These are phyloP conservation scores for Callospermophilus lateralis DNA, from an alignment of 2,113 vertebrate species.

Conservation along the genomic window DNA sequence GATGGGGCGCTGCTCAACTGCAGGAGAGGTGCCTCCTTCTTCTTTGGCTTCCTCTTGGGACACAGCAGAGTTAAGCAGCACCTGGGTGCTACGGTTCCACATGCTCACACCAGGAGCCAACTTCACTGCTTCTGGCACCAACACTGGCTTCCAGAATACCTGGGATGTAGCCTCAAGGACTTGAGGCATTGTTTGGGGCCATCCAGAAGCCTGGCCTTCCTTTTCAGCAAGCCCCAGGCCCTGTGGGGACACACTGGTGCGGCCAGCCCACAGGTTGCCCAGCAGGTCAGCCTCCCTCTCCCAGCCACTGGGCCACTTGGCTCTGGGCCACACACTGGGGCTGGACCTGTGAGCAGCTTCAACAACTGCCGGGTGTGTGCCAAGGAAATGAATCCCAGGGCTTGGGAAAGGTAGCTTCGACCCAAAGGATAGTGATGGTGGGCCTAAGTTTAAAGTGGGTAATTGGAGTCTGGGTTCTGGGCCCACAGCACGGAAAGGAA, in stretches of 20 bases:
- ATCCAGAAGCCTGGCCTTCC: not conserved
- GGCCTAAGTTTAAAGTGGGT: not conserved
- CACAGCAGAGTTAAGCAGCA: not conserved
- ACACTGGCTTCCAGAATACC: slow-evolving; percentile 56
- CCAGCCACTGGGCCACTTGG: slow-evolving; percentile 42
- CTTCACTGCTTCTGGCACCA: slow-evolving; percentile 79
- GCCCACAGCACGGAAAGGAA: not conserved
- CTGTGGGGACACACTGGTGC: not conserved
- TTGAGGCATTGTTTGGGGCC: accelerated
- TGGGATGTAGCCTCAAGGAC: not conserved
- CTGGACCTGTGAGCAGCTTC: not conserved
- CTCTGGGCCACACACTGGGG: not conserved
- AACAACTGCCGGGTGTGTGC: accelerated
- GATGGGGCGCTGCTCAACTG: slow-evolving; percentile 52
- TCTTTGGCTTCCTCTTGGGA: not conserved
- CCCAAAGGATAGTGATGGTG: not conserved
- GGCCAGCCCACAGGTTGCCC: slow-evolving; percentile 20
- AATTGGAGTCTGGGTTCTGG: not conserved
- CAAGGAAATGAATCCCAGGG: not conserved
- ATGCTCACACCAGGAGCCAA: slow-evolving; percentile 87
- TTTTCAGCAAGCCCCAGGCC: not conserved
- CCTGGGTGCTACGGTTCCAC: not conserved
- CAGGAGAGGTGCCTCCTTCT: accelerated
- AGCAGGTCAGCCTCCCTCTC: slow-evolving; percentile 51
- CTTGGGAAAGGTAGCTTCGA: slow-evolving; percentile 33